A percentile compares a stretch with the other conserved stretches of the same genome.
Evolutionary conservation across 2,113 vertebrate genomes (phyloP).

Genomic region (Heterotilapia buettikoferi): DNA sequence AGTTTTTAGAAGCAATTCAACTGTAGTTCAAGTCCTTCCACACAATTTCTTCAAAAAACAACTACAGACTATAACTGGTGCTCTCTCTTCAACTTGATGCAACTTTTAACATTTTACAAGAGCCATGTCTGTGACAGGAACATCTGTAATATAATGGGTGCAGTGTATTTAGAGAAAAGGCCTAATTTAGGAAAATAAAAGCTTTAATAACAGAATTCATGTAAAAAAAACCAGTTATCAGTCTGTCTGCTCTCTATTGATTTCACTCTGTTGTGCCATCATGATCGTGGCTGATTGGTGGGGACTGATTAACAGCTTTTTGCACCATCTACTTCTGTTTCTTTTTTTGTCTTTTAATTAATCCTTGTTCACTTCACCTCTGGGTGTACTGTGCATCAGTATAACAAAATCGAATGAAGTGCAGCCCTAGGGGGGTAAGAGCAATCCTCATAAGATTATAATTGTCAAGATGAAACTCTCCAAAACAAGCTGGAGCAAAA

Average conservation of each 20-base stretch:
- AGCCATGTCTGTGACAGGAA: neutral
- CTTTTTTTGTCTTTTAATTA: conserved; percentile 68
- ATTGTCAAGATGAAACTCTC: conserved; percentile 54
- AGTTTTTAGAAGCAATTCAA: neutral
- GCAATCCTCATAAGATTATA: conserved; percentile 46
- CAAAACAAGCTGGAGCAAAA: conserved; percentile 50
- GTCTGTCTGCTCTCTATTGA: conserved; percentile 1
- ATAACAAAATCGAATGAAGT: conserved; percentile 51
- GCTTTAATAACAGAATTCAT: neutral
- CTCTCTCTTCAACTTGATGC: neutral
- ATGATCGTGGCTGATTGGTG: conserved; percentile 47
- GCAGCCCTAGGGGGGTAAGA: conserved; percentile 38
- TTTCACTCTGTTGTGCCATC: conserved; percentile 13
- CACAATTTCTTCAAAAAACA: neutral
- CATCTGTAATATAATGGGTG: neutral
- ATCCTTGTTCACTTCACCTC: conserved; percentile 58
- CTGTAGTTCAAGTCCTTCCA: neutral
- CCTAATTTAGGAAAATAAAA: conserved; percentile 14
- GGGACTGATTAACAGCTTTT: conserved; percentile 55
- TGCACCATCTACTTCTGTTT: neutral
- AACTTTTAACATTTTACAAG: neutral
- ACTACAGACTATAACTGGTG: neutral
- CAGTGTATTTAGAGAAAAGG: neutral
- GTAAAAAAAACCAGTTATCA: neutral
- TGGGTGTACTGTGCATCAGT: conserved; percentile 54